Base-by-base conservation (phyloP, 2,888 invertebrate species). In the Encarsia formosa region DNA sequence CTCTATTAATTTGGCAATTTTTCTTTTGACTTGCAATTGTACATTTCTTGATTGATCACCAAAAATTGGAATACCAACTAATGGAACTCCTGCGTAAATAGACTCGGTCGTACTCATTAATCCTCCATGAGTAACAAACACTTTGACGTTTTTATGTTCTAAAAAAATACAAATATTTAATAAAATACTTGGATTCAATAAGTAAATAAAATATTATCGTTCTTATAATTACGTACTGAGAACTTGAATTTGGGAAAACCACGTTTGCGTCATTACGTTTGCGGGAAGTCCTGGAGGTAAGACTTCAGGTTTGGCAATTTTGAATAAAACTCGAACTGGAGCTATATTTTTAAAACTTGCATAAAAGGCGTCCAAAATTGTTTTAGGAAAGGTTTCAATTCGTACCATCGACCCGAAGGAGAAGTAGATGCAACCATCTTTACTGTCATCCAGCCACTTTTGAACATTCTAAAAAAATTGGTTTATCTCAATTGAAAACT, bases 321-420 rank as follows among this genome's bases (percentile, higher is more conserved):
- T 71, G 61, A 70, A 60, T 3, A 72, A 50, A 11, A 72, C 63
- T 2, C 68, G 63, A 19, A 66, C 53, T 0, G 71, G 71, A 2
- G 68, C 65, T 16, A 72, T 63, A 13, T 62, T 65, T 18, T 63
- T 55, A 29, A 72, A 68, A 0, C 63, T 56, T n/a, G 52, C 48
- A 49, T 69, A 71, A 23, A 71, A 61, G 0, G 51, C 58, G 8
- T 59, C 34, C 0, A 71, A 4, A 0, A 54, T 32, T 29, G 62
- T 38, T 15, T 61, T 55, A 0, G 70, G 63, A 26, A 70, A 69
- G 0, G 69, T 62, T 48, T 72, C 72, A 39, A 71, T 63, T 32
- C 63, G 68, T 3, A 72, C 52, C 65, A 72, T 67, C 1, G 72
- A 71, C 0, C 74, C 74, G 34, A 74, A 71, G 1, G 69, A 66